Percentiles rank a stretch among this genome's conserved stretches.
phyloP scores from a whole-genome alignment of 1,140 invertebrate species.

The Lordiphosa clarofinis region DNA sequence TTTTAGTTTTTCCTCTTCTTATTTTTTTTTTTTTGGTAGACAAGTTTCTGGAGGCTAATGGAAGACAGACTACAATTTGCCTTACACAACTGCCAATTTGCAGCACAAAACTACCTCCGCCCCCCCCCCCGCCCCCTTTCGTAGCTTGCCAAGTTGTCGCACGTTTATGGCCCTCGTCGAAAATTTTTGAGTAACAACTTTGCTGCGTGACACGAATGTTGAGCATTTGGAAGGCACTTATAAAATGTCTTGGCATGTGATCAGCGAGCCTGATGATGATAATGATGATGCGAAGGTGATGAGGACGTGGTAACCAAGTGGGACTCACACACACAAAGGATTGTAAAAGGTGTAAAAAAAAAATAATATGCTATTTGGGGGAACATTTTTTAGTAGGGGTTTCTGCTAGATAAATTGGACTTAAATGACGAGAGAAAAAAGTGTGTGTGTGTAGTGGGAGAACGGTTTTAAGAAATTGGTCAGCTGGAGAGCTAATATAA shows the following conservation, averaged over 20 bases:
- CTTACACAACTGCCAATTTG: constrained; percentile 61
- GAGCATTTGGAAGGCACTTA: constrained; percentile 36
- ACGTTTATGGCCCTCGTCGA: constrained; percentile 50
- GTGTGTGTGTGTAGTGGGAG: no score
- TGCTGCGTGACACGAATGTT: constrained; percentile 71
- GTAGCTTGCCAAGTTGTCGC: constrained; percentile 36
- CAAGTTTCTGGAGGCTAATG: constrained; percentile 32
- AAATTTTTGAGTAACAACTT: constrained; percentile 76
- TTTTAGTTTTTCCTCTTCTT: no score
- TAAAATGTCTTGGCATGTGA: constrained; percentile 54
- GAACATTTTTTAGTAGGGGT: no score
- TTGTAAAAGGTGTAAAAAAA: constrained; percentile 1
- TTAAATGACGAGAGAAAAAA: no score
- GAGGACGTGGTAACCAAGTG: constrained; percentile 5
- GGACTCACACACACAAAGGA: constrained; percentile 2
- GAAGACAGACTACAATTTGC: constrained; percentile 52
- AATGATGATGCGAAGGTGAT: constrained; percentile 18
- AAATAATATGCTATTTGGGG: no score
- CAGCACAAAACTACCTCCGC: constrained; percentile 53
- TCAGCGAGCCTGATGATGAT: constrained; percentile 35
- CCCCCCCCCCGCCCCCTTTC: constrained; percentile 8
- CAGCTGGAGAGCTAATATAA: no score
- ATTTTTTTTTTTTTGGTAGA: constrained; percentile 1
- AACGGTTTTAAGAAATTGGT: no score
- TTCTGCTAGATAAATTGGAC: no score